These are phyloP conservation scores for Willisornis vidua DNA, from an alignment of 2,113 vertebrate genomes.

Conservation along the genomic window DNA sequence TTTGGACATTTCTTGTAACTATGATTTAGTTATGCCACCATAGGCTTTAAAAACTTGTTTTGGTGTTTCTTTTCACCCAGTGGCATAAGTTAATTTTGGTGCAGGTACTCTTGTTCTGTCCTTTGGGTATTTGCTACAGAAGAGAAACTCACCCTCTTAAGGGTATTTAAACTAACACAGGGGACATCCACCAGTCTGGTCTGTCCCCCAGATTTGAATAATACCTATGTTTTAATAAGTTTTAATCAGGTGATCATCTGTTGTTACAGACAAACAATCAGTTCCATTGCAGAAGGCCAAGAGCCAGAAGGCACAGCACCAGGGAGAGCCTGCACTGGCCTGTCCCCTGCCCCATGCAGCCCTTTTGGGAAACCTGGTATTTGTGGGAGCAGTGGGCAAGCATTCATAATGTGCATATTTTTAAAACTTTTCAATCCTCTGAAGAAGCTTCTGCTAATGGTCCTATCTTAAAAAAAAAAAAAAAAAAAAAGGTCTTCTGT, in stretches of 20 bases:
- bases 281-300: neutral
- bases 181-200: neutral
- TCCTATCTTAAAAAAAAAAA: neutral
- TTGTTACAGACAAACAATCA: neutral
- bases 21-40: neutral
- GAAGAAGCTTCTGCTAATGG: neutral
- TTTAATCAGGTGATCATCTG: neutral
- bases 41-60: neutral
- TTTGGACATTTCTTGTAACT: neutral
- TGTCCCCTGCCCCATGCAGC: fast-evolving
- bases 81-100: neutral
- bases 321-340: fast-evolving
- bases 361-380: neutral
- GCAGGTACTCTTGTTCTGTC: neutral
- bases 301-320: neutral
- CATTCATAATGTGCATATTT: neutral
- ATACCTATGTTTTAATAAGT: neutral
- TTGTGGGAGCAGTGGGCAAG: neutral
- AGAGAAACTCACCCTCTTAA: neutral
- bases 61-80: neutral
- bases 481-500: neutral
- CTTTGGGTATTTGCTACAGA: neutral
- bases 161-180: neutral
- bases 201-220: neutral
- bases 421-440: neutral